Evolutionary conservation across 1,140 invertebrate genomes (phyloP), one percentile per base, ranked within the genome.

Genomic region (Drosophila takahashii): DNA sequence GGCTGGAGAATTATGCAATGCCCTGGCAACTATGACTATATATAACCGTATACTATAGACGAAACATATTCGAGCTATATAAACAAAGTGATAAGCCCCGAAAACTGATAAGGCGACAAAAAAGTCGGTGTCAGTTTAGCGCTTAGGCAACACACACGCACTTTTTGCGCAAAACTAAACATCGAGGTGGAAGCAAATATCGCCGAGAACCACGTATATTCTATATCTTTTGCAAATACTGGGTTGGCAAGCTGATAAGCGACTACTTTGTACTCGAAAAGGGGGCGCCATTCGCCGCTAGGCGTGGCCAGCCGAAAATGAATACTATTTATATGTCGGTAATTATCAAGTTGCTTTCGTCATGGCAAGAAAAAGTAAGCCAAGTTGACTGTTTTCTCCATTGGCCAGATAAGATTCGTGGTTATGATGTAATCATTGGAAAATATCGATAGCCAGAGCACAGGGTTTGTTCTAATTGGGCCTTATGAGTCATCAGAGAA

Each of bases 21-120:
- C 48, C 48, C 69, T 52, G 44, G 50, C 50, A 45, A 76, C 54
- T n/a, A n/a, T n/a, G 60, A 44, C 47, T 64, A 48, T 59, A 50
- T 61, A 54, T 66, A 79, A 52, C 37, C 41, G 36, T 60, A 39
- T 51, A 29, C 22, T 50, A 45, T 60, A 69, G 32, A 54, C 45
- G 48, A 9, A 66, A 65, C 34, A 77, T 41, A 57, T 64, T 57
- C 48, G 61, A 48, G 57, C 81, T 84, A 71, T 52, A 76, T 64
- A 85, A 87, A 87, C 74, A 81, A 57, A 52, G 67, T 44, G 81
- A 86, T 86, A 86, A 86, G 83, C 57, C 41, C 56, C 48, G 18
- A 50, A 42, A 29, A 27, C 69, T 87, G 81, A 86, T 86, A 86
- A 86, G 52, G 34, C 11, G 26, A 42, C 36, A 41, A 60, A 47